phyloP scores from a whole-genome alignment of 2,113 vertebrate species.

The Dolichotis patagonum region DNA sequence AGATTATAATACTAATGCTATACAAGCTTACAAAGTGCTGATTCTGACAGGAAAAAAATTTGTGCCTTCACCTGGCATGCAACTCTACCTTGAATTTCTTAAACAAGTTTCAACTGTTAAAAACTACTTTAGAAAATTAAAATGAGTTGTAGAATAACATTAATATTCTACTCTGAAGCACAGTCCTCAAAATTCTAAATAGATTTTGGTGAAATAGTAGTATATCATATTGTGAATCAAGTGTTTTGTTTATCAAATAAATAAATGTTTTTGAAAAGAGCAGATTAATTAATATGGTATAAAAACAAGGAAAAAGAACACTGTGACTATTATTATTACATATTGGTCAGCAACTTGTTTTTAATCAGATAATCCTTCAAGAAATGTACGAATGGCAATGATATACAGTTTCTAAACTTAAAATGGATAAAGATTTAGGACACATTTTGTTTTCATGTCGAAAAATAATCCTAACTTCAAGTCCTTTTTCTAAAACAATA shows the following conservation, averaged over 20 bases:
- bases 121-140: constrained; percentile 74
- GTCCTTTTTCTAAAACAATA: background rate
- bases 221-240: constrained; percentile 33
- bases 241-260: constrained; percentile 28
- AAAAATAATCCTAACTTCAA: constrained; percentile 45
- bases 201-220: constrained; percentile 18
- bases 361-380: constrained; percentile 58
- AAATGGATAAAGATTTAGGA: background rate
- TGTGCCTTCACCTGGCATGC: constrained; percentile 73
- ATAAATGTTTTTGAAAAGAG: constrained; percentile 27
- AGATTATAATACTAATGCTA: constrained; percentile 72
- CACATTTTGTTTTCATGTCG: constrained; percentile 42
- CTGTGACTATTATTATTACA: constrained; percentile 18
- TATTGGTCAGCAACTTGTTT: constrained; percentile 46
- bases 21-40: constrained; percentile 73
- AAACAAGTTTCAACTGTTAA: constrained; percentile 80
- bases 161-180: background rate
- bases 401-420: constrained; percentile 42
- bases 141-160: background rate
- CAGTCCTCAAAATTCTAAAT: background rate
- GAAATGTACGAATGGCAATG: constrained; percentile 12
- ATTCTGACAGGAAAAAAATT: constrained; percentile 78
- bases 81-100: constrained; percentile 76
- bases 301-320: constrained; percentile 34
- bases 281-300: background rate